Base-by-base conservation (phyloP, 2,888 invertebrate genomes). In the Chirona hameri region DNA sequence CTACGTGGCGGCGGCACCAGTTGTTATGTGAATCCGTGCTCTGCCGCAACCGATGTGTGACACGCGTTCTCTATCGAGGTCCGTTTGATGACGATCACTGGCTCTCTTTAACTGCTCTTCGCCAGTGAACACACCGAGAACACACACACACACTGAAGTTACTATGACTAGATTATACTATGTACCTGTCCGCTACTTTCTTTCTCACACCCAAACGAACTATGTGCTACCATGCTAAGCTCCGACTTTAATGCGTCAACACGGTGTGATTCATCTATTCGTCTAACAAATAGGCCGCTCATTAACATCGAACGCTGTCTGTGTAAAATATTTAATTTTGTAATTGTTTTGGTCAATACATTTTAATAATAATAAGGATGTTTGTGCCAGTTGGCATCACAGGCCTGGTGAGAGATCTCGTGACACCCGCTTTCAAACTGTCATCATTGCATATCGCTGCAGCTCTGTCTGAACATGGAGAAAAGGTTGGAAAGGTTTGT, bases 291-390 rank as follows among this genome's bases (percentile, higher is more conserved):
- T 76, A 76, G 76, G 29, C 76, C 39, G 76, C 76, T 29, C 10
- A 76, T 76, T 76, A 76, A 76, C 76, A 31, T 39, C 76, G 76
- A 76, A 76, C 39, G 76, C 76, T 76, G 76, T 76, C 76, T 76
- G 69, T 27, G 76, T 21, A 76, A 76, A 76, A 39, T 76, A 76
- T 76, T 76, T 76, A 76, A 76, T 76, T 76, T 76, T 76, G 31
- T 31, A 39, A 76, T 39, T 76, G 31, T 31, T 76, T 76, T 76
- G 76, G 76, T 76, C 76, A 76, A 76, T 76, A 76, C 14, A 76
- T 76, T 39, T 39, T 76, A 76, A 76, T 76, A 76, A 76, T 76
- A 76, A 76, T 76, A 27, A 1, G n/a, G 2, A 4, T 7, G 65
- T 65, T 24, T 60, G 21, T 24, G 18, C 15, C n/a, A n/a, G n/a